phyloP scores from a whole-genome alignment of 2,888 invertebrate species.

The Idaea biselata region DNA sequence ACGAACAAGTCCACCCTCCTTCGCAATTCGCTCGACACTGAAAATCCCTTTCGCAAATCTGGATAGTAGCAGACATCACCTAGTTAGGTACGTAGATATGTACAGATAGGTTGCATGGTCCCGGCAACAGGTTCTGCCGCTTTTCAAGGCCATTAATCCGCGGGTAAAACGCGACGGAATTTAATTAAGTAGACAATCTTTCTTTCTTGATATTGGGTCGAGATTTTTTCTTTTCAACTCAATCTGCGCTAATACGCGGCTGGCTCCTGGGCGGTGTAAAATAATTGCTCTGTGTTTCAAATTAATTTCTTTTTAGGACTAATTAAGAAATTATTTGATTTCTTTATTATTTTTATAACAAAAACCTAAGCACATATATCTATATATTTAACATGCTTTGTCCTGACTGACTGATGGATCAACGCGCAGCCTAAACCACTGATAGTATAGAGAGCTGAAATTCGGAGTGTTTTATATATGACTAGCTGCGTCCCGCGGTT shows the following conservation, averaged over 20 bases:
- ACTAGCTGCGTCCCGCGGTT: too few relatives aligned
- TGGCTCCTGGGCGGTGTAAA: neutral
- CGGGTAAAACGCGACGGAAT: neutral
- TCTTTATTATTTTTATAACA: too few relatives aligned
- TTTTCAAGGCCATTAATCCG: constrained; percentile 1
- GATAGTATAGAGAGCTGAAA: too few relatives aligned
- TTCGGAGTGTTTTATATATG: too few relatives aligned
- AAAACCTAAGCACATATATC: too few relatives aligned
- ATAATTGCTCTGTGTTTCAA: neutral
- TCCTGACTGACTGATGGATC: too few relatives aligned
- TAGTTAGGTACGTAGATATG: neutral
- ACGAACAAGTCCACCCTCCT: neutral
- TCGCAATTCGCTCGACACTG: constrained; percentile 13
- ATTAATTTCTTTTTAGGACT: neutral
- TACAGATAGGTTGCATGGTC: neutral
- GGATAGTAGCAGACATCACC: neutral
- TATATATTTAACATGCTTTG: too few relatives aligned
- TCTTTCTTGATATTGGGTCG: neutral
- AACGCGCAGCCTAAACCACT: too few relatives aligned
- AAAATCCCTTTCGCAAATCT: constrained; percentile 19
- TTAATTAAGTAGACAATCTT: neutral
- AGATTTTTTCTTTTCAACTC: neutral
- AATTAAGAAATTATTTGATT: too few relatives aligned
- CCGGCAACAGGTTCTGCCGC: neutral
- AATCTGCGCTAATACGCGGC: neutral